These are phyloP conservation scores for Cyanoderma ruficeps DNA, from an alignment of 2,113 vertebrate species.

Conservation along the genomic window DNA sequence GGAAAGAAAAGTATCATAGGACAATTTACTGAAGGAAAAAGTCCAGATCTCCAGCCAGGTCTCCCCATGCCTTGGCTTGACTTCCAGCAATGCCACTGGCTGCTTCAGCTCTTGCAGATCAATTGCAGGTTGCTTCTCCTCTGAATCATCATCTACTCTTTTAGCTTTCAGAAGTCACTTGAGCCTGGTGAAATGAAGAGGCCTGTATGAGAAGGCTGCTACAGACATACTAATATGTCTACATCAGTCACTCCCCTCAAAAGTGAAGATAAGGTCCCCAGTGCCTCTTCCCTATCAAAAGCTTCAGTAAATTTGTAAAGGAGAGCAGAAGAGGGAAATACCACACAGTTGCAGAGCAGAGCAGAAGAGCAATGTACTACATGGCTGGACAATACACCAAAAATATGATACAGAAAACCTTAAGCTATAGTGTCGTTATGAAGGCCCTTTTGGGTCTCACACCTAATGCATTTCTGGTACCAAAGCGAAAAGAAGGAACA, in stretches of 20 bases:
- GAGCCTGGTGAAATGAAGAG: background rate
- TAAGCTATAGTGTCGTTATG: background rate
- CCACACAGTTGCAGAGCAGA: background rate
- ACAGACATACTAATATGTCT: background rate
- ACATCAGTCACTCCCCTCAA: background rate
- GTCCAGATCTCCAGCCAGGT: background rate
- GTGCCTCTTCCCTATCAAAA: background rate
- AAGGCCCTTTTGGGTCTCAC: background rate
- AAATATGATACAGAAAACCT: background rate
- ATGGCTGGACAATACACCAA: background rate
- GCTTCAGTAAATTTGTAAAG: background rate
- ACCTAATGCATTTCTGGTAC: accelerated
- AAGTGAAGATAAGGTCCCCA: background rate
- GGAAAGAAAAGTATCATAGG: background rate
- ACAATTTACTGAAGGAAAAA: background rate
- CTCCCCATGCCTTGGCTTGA: background rate
- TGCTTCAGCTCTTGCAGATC: background rate
- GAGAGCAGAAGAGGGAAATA: background rate
- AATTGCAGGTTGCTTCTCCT: background rate
- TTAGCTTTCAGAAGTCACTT: background rate
- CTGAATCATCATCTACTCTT: background rate
- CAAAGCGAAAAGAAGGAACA: background rate
- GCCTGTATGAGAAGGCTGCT: background rate
- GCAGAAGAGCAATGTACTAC: background rate
- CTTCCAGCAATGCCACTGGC: background rate